Base-by-base conservation (phyloP, 2,113 vertebrate genomes). In the Hippopotamus amphibius region DNA sequence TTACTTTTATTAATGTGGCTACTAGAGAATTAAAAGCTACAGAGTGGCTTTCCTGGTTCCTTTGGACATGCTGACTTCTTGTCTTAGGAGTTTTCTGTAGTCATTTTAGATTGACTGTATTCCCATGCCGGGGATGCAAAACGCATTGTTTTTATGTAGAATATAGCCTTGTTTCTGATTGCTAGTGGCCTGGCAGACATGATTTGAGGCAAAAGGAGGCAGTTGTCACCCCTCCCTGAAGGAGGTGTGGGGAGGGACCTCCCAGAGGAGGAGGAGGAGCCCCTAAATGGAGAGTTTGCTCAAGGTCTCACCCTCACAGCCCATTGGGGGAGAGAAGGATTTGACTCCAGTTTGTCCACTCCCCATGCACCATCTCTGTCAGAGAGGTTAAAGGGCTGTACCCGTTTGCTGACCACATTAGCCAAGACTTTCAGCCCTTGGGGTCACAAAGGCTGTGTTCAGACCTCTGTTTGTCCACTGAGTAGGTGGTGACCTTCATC, bases 161-260 rank as follows among this genome's bases (percentile, higher is more conserved):
- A 4, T 8, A 1, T 0, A 53, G 76, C 21, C 63, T 72, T 69
- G n/a, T 17, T 50, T 84, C 63, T 19, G 55, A 13, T 37, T 93
- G 19, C 21, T 7, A 1, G 2, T 55, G 22, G n/a, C 48, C 7
- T 30, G 2, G 7, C 26, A 28, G 63, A 41, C 19, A 17, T 1
- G 17, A 12, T 48, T 61, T 11, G 61, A 85, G 81, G 63, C 61
- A 7, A 26, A 50, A 85, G 57, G 43, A 50, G 41, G 69, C 41
- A 53, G 33, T 28, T 1, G 12, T 89, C 48, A 3, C 61, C 50
- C 8, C 12, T n/a, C n/a, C 48, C 11, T 1, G 13, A 59, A 81
- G 24, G 85, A 12, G 24, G 17, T 61, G 48, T 71, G 30, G 41
- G 43, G 33, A 80, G 22, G 46, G 59, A 48, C 28, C 16, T 61